These are phyloP conservation scores for Anodontia alba DNA, from an alignment of 2,888 invertebrate species.

Conservation along the genomic window DNA sequence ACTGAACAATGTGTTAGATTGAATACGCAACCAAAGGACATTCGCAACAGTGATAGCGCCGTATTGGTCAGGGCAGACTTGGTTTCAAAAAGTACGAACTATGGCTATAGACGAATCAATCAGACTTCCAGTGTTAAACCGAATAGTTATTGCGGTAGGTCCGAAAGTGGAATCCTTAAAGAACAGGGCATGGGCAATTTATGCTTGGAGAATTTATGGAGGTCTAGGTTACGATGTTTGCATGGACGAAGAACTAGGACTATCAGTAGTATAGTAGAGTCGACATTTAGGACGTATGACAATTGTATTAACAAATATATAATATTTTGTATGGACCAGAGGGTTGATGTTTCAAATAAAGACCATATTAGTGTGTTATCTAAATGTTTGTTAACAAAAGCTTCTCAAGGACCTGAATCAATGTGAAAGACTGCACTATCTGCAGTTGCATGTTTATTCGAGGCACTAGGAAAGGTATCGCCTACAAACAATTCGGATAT, in stretches of 20 bases:
- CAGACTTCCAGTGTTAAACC: background rate
- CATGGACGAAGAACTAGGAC: background rate
- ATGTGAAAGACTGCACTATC: background rate
- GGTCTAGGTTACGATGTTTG: background rate
- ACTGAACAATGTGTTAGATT: conserved; percentile 20
- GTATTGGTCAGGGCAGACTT: conserved; percentile 24
- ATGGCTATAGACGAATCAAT: conserved; percentile 25
- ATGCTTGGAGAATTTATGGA: background rate
- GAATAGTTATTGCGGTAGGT: background rate
- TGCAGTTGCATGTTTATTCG: background rate
- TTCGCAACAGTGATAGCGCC: conserved; percentile 24
- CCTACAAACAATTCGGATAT: background rate
- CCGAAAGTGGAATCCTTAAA: conserved; percentile 13
- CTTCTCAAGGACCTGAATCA: conserved; percentile 3
- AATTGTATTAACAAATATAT: background rate
- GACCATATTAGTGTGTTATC: background rate
- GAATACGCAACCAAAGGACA: conserved; percentile 18
- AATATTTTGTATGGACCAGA: background rate
- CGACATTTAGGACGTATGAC: background rate
- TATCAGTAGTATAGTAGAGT: background rate
- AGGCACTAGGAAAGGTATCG: background rate
- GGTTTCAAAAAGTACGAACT: conserved; percentile 11
- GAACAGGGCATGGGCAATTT: conserved; percentile 13
- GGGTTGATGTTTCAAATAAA: background rate
- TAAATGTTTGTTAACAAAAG: background rate